These are phyloP conservation scores for Ptychodera flava DNA, from an alignment of 35 echinoderm and acorn worm species.

Conservation along the genomic window DNA sequence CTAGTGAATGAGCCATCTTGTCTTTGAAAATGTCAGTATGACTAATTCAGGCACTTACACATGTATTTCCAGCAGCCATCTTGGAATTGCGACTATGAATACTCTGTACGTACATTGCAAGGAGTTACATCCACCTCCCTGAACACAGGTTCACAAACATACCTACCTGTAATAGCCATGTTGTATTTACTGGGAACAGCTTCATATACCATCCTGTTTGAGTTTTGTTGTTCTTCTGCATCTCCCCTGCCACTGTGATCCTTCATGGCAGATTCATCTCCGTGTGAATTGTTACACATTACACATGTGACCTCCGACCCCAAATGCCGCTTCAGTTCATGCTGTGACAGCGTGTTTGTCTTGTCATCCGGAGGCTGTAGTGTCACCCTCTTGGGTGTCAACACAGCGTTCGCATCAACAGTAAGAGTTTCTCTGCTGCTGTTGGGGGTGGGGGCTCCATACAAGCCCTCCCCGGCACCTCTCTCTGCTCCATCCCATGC, in stretches of 20 bases:
- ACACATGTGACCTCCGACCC: neutral
- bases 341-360: neutral
- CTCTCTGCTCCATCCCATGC: neutral
- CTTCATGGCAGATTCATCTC: neutral
- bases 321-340: neutral
- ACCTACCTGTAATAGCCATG: neutral
- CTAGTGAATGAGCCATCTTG: too few species aligned
- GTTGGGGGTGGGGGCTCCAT: neutral
- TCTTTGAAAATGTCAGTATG: too few species aligned
- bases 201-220: neutral
- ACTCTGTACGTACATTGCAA: too few species aligned
- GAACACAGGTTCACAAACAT: too few species aligned
- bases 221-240: neutral
- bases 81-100: too few species aligned
- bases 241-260: neutral
- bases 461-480: neutral
- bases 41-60: too few species aligned
- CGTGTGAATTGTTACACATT: neutral
- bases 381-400: neutral
- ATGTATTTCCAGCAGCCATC: too few species aligned
- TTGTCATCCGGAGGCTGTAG: neutral
- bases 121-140: too few species aligned
- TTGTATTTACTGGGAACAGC: neutral
- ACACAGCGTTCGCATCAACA: neutral
- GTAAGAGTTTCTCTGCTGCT: neutral